A percentile compares a stretch with the other conserved stretches of the same genome.
Conservation (phyloP, 2,888 invertebrate genomes). For the Cerceris rybyensis region DNA sequence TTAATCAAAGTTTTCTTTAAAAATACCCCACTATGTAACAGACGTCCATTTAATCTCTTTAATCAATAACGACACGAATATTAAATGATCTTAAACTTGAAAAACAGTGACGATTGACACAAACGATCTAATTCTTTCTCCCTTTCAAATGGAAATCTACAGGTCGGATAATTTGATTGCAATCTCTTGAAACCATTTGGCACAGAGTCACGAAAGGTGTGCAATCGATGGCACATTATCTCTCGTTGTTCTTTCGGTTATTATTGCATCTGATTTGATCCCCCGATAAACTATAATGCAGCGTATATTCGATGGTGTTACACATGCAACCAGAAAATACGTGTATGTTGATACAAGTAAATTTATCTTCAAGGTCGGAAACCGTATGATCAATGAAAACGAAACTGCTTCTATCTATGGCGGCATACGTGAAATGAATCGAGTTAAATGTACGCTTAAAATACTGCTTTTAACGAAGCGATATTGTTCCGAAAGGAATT, state of each 20-base stretch:
- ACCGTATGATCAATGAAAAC: conserved; percentile 10
- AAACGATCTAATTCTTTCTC: too few species aligned
- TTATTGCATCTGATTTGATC: conserved; percentile 11
- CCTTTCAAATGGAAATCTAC: background rate
- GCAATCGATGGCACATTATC: background rate
- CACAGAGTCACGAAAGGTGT: conserved; percentile 2
- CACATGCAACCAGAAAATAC: conserved; percentile 9
- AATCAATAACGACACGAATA: too few species aligned
- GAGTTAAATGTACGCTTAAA: background rate
- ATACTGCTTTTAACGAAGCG: background rate
- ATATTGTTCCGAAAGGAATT: background rate
- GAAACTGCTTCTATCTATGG: background rate
- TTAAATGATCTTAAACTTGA: too few species aligned
- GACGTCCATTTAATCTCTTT: too few species aligned
- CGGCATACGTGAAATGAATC: background rate
- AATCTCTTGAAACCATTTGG: background rate
- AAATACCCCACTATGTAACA: too few species aligned
- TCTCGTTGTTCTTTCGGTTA: background rate
- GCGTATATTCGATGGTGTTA: background rate
- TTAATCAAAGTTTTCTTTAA: too few species aligned
- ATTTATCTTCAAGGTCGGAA: conserved; percentile 22
- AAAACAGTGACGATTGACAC: too few species aligned
- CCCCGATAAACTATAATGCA: conserved; percentile 8
- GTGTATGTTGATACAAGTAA: conserved; percentile 18
- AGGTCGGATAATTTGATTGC: background rate